phyloP scores from a whole-genome alignment of 2,888 invertebrate species.

The Deroplatys truncata region DNA sequence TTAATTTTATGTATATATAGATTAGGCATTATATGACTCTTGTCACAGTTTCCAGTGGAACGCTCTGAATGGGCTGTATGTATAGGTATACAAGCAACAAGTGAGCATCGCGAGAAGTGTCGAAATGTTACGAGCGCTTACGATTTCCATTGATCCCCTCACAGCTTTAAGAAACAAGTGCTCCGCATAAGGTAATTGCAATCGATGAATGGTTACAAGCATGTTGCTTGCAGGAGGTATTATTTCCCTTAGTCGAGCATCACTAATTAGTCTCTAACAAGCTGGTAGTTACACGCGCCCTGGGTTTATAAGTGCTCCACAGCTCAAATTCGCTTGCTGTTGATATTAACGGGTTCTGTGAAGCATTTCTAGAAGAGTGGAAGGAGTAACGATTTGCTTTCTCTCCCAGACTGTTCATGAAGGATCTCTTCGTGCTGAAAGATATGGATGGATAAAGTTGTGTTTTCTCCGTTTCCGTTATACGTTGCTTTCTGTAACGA shows the following conservation, averaged over 20 bases:
- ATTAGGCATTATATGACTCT: too few relatives aligned
- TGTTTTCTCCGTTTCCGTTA: too few relatives aligned
- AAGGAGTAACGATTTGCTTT: background rate
- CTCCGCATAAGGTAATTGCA: background rate
- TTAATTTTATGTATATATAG: too few relatives aligned
- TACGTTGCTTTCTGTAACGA: too few relatives aligned
- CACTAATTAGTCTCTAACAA: background rate
- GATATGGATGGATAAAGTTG: too few relatives aligned
- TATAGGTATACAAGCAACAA: background rate
- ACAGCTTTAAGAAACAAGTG: background rate
- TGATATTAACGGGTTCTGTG: background rate
- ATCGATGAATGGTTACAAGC: background rate
- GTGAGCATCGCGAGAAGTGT: background rate
- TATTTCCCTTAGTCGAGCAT: background rate
- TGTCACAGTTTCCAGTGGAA: too few relatives aligned
- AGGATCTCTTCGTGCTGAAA: background rate
- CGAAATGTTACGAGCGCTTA: background rate
- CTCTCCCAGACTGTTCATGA: background rate
- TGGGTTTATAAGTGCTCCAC: background rate
- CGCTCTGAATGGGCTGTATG: too few relatives aligned
- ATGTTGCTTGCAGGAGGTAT: background rate
- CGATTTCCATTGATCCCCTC: background rate
- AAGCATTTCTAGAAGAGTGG: too few relatives aligned
- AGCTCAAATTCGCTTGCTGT: background rate
- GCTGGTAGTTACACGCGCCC: background rate